Percentiles rank a stretch among this genome's conserved stretches.
Conservation (phyloP, 2,113 vertebrate species). For the Addax nasomaculatus region DNA sequence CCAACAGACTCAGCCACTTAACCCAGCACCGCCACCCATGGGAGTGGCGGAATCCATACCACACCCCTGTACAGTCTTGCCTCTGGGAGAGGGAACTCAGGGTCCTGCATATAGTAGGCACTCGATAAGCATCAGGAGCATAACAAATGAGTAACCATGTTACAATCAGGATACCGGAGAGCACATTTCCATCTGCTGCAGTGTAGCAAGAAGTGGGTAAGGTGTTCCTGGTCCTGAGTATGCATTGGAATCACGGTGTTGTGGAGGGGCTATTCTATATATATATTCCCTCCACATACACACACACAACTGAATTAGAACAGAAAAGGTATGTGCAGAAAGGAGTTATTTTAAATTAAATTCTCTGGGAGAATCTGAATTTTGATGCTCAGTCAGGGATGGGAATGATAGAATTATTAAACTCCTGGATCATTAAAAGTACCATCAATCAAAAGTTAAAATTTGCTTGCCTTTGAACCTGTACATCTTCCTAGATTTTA, state of each 20-base stretch:
- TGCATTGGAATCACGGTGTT: background rate
- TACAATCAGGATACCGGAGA: background rate
- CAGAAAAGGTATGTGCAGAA: background rate
- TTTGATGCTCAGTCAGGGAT: background rate
- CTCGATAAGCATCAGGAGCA: conserved; percentile 15
- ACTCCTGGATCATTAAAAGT: background rate
- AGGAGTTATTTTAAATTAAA: background rate
- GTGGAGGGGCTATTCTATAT: background rate
- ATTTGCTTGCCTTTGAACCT: background rate
- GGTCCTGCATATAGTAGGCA: background rate
- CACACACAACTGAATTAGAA: background rate
- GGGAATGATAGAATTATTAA: background rate
- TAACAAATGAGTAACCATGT: background rate
- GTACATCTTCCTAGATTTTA: background rate
- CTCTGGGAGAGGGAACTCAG: background rate
- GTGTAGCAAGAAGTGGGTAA: background rate
- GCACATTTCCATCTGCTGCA: background rate
- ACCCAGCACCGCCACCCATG: background rate
- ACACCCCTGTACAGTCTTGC: background rate
- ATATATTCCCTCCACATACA: background rate
- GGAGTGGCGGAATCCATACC: background rate
- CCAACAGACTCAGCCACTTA: background rate
- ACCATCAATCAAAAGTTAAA: background rate
- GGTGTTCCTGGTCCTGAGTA: background rate
- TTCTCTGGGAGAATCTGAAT: background rate